A percentile compares a stretch with the other conserved stretches of the same genome.
Conservation (phyloP, 2,113 vertebrate species). For the Pteruthius melanotis region DNA sequence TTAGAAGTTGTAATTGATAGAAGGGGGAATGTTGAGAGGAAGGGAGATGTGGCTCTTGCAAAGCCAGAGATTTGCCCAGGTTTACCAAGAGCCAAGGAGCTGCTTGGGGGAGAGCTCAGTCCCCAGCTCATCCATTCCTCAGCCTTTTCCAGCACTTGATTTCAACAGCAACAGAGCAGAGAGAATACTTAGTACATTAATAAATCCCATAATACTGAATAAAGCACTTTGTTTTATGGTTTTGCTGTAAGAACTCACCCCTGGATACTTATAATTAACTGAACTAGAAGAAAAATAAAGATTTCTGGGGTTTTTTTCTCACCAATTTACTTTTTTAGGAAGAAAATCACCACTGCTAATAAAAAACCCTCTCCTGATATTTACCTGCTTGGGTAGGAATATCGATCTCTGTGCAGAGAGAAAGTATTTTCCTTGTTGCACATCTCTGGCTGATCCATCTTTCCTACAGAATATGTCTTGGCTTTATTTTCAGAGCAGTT, state of each 20-base stretch:
- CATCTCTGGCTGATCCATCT: not conserved
- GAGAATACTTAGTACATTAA: not conserved
- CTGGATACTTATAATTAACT: not conserved
- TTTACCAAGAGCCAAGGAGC: not conserved
- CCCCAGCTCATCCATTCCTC: not conserved
- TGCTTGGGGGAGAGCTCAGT: not conserved
- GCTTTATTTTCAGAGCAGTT: not conserved
- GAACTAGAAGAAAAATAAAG: not conserved
- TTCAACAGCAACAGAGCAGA: not conserved
- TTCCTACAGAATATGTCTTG: not conserved
- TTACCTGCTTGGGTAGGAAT: not conserved
- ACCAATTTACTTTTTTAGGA: not conserved
- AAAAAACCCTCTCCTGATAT: not conserved
- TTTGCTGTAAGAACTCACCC: not conserved
- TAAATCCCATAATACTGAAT: not conserved
- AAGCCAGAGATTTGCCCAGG: not conserved
- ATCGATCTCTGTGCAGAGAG: not conserved
- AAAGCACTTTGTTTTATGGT: constrained; percentile 1
- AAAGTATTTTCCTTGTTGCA: not conserved
- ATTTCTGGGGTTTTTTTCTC: not conserved
- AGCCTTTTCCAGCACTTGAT: not conserved
- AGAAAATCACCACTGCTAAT: not conserved
- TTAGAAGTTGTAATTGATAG: accelerated
- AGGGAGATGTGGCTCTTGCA: not conserved
- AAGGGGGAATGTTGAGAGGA: not conserved